phyloP scores from a whole-genome alignment of 2,797 vertebrate genomes.

The Cygnus olor region DNA sequence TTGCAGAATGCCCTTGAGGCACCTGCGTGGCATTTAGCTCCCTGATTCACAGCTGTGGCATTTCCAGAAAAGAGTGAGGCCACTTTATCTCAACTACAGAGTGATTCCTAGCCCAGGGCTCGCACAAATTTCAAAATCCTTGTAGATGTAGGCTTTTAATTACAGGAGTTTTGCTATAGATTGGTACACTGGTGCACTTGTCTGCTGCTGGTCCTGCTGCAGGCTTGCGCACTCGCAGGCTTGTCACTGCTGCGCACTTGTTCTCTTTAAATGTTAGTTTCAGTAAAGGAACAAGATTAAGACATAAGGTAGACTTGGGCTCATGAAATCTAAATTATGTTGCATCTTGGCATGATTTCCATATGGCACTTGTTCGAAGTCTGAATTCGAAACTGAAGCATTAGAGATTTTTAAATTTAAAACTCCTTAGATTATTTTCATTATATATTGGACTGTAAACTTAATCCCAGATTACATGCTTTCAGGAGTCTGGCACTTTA shows the following conservation, averaged over 20 bases:
- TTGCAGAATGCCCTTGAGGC: not conserved
- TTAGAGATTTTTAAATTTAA: not conserved
- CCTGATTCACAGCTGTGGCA: not conserved
- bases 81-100: not conserved
- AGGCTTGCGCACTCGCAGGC: not conserved
- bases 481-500: not conserved
- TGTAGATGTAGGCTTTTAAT: rapidly evolving
- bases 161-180: not conserved
- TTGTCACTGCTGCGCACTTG: rapidly evolving
- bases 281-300: not conserved
- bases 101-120: not conserved
- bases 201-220: not conserved
- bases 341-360: not conserved
- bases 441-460: not conserved
- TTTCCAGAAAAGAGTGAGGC: not conserved
- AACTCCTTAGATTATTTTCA: not conserved
- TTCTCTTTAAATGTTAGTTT: not conserved
- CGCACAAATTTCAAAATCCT: not conserved
- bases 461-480: not conserved
- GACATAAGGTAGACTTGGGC: not conserved
- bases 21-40: not conserved
- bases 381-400: not conserved
- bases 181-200: not conserved
- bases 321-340: not conserved
- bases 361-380: not conserved